A percentile compares a stretch with the other conserved stretches of the same genome.
These are phyloP conservation scores for Ceyx erithaca DNA, from an alignment of 2,797 vertebrate species.

Conservation along the genomic window DNA sequence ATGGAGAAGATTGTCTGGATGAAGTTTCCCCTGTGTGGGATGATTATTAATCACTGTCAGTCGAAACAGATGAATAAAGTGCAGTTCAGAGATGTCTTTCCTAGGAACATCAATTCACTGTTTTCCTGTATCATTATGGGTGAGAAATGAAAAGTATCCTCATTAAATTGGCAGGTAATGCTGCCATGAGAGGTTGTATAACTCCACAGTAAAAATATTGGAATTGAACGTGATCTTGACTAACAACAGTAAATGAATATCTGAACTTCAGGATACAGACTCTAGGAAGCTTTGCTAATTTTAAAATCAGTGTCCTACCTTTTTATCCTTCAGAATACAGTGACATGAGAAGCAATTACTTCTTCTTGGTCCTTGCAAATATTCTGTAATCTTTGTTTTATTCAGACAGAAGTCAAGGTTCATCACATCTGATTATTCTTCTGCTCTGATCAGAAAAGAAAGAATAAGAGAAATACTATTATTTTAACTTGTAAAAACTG, in stretches of 20 bases:
- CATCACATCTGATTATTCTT: background rate
- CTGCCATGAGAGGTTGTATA: background rate
- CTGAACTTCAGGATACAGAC: background rate
- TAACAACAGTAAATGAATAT: background rate
- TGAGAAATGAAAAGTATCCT: background rate
- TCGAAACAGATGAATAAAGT: background rate
- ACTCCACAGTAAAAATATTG: accelerated
- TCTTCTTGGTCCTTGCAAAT: background rate
- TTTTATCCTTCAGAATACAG: background rate
- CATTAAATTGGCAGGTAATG: background rate
- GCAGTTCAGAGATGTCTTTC: background rate
- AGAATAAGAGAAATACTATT: background rate
- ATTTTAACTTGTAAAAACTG: background rate
- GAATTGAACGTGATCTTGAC: background rate
- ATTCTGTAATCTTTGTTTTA: background rate
- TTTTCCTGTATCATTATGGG: background rate
- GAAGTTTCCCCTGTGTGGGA: background rate
- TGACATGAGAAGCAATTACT: background rate
- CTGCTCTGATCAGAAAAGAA: background rate
- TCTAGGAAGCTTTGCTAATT: background rate
- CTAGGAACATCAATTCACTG: background rate
- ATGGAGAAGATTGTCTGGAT: background rate
- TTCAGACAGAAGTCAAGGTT: background rate
- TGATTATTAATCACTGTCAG: background rate
- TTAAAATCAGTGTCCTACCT: background rate